Percentiles rank a stretch among this genome's conserved stretches.
These are phyloP conservation scores for Megalurothrips usitatus DNA, from an alignment of 2,888 invertebrate genomes.

Conservation along the genomic window DNA sequence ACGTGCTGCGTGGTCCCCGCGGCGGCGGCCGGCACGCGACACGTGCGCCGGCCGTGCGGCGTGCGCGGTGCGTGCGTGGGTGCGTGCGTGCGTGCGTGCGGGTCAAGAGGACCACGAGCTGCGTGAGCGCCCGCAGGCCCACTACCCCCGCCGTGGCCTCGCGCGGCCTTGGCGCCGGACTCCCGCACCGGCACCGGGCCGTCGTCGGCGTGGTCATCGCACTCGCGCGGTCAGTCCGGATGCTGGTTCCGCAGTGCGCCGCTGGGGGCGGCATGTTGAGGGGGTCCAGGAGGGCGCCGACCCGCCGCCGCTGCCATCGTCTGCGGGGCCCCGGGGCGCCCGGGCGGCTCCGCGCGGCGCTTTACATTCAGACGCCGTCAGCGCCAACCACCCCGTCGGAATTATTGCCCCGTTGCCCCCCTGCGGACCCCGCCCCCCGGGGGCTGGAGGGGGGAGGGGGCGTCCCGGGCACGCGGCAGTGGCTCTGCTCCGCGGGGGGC, in stretches of 20 bases:
- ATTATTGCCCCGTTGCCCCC: not conserved
- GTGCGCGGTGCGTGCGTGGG: not conserved
- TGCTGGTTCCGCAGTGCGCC: not conserved
- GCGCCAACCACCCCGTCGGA: not conserved
- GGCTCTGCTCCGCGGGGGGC: too few relatives aligned
- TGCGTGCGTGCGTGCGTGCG: constrained; percentile 21
- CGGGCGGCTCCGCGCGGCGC: not conserved
- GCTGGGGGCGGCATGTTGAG: not conserved
- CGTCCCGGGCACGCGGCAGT: not conserved
- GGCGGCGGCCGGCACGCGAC: not conserved
- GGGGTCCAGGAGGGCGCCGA: not conserved
- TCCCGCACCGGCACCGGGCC: not conserved
- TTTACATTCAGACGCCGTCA: constrained; percentile 11
- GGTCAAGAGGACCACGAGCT: not conserved
- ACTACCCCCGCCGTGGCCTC: not conserved
- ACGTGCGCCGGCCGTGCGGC: not conserved
- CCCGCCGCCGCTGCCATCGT: not conserved
- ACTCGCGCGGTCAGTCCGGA: not conserved
- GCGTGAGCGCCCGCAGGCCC: not conserved
- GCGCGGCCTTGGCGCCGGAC: not conserved
- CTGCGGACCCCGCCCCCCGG: not conserved
- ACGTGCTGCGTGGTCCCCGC: too few relatives aligned
- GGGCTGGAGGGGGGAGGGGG: not conserved
- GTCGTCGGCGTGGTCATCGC: not conserved
- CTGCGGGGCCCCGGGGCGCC: not conserved